These are phyloP conservation scores for Oegoconia quadripuncta DNA, from an alignment of 2,888 invertebrate species.

Conservation along the genomic window DNA sequence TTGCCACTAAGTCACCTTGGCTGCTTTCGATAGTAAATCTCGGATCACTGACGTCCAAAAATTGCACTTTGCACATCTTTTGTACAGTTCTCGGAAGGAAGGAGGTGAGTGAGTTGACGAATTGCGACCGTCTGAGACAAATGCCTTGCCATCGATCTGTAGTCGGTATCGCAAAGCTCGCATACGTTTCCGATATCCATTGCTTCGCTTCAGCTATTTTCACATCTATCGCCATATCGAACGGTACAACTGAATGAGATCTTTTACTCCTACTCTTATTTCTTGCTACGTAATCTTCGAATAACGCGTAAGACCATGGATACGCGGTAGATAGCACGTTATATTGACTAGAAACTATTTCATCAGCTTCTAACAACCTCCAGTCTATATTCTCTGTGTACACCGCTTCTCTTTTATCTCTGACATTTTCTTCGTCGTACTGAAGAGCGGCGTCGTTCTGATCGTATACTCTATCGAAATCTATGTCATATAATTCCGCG, in stretches of 20 bases:
- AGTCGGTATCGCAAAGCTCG: constrained; percentile 92
- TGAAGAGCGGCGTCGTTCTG: constrained; percentile 68
- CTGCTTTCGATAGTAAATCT: constrained; percentile 86
- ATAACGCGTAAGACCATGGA: constrained; percentile 74
- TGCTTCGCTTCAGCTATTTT: constrained; percentile 88
- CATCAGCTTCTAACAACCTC: constrained; percentile 67
- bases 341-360: constrained; percentile 70
- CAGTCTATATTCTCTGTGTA: constrained; percentile 63
- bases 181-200: constrained; percentile 92
- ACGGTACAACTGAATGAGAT: constrained; percentile 58
- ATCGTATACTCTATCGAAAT: constrained; percentile 77
- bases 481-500: constrained; percentile 80
- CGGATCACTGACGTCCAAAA: constrained; percentile 88
- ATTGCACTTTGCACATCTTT: constrained; percentile 86
- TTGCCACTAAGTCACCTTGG: constrained; percentile 90
- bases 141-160: constrained; percentile 89
- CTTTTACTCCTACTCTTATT: constrained; percentile 76
- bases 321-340: constrained; percentile 70
- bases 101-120: constrained; percentile 87
- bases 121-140: constrained; percentile 88
- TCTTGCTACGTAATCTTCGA: constrained; percentile 71
- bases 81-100: constrained; percentile 87
- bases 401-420: constrained; percentile 59
- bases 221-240: constrained; percentile 81
- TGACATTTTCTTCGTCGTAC: constrained; percentile 60